Conservation (phyloP, 2,888 invertebrate genomes). For the Apoda limacodes region DNA sequence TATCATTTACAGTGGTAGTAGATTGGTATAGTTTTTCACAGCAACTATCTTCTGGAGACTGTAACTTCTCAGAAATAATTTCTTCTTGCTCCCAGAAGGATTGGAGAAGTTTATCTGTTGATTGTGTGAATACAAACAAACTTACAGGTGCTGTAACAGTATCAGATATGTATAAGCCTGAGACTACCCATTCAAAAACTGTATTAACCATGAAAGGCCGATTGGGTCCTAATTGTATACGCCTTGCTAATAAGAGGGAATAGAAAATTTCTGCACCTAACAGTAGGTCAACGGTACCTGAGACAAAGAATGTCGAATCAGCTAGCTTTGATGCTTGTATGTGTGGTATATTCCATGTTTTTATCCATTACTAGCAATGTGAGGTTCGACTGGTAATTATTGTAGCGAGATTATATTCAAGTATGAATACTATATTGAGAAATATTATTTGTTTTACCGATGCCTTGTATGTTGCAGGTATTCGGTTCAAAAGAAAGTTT, state of each 20-base stretch:
- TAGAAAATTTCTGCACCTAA: constrained; percentile 2
- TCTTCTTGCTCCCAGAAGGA: constrained; percentile 3
- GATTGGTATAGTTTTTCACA: not conserved
- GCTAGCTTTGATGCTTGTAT: constrained; percentile 1
- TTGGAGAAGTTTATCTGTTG: not conserved
- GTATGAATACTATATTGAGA: too few relatives aligned
- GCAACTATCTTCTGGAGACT: not conserved
- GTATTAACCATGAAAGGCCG: not conserved
- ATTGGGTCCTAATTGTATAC: constrained; percentile 1
- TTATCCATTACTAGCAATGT: not conserved
- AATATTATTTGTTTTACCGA: not conserved
- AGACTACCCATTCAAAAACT: constrained; percentile 2
- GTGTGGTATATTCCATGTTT: not conserved
- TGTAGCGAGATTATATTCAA: too few relatives aligned
- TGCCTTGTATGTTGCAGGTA: not conserved
- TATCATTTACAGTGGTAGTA: not conserved
- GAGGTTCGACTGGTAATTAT: not conserved
- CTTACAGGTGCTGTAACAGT: not conserved
- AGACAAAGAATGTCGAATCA: not conserved
- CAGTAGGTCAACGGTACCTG: not conserved
- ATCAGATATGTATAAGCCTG: constrained; percentile 1
- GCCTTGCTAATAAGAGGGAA: not conserved
- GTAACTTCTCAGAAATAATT: not conserved
- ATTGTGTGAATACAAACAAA: not conserved
- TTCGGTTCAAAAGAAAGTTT: not conserved